Conservation (phyloP, 1,140 invertebrate genomes). For the Bicyclus anynana region DNA sequence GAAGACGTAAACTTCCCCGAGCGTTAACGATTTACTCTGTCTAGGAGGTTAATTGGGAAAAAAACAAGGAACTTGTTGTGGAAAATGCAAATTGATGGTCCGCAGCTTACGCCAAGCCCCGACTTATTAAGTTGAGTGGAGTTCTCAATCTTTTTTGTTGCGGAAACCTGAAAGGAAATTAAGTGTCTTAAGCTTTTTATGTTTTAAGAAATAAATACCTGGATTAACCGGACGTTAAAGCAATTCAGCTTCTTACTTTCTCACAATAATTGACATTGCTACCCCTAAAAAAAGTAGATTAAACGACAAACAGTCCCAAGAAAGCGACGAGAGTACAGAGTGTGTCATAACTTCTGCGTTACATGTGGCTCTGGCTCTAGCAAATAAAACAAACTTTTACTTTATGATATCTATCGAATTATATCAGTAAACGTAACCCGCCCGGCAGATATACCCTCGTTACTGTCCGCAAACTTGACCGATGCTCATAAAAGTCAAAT, state of each 20-base stretch:
- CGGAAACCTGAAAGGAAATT: neutral
- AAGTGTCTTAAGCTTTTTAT: neutral
- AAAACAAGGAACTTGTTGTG: constrained; percentile 9
- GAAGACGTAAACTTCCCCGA: constrained; percentile 17
- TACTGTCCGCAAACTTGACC: constrained; percentile 9
- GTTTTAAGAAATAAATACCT: no score
- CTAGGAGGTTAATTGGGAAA: constrained; percentile 21
- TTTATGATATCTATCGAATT: neutral
- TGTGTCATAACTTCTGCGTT: no score
- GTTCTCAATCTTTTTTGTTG: neutral
- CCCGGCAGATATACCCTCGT: neutral
- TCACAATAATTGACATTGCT: no score
- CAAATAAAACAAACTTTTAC: no score
- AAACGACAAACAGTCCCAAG: no score
- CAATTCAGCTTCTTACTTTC: no score
- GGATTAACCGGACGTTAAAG: no score
- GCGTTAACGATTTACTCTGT: constrained; percentile 20
- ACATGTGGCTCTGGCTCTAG: no score
- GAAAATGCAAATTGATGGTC: constrained; percentile 3
- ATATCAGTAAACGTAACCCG: constrained; percentile 1
- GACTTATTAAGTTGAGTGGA: neutral
- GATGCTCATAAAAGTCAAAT: constrained; percentile 19
- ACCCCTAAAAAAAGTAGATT: no score
- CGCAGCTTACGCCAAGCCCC: neutral
- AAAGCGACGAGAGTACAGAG: no score